A percentile compares a stretch with the other conserved stretches of the same genome.
phyloP scores from a whole-genome alignment of 2,797 vertebrate genomes.

The Peromyscus melanophrys region DNA sequence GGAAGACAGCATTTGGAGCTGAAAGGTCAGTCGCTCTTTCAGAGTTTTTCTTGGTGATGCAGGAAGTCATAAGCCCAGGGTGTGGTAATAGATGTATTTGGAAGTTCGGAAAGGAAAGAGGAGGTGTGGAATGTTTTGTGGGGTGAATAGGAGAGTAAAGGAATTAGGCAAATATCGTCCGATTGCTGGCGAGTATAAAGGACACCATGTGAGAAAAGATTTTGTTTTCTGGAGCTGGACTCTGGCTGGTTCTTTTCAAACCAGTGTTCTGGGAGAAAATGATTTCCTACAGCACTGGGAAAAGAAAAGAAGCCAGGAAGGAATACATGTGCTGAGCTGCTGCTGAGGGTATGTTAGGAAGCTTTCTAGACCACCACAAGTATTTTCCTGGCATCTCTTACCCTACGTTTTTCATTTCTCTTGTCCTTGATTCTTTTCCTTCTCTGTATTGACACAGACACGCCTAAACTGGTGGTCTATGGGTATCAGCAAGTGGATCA shows the following conservation, averaged over 20 bases:
- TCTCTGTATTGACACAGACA: not conserved
- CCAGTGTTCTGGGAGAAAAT: not conserved
- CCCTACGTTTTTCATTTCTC: not conserved
- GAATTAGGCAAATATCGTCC: not conserved
- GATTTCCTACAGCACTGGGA: not conserved
- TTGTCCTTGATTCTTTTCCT: not conserved
- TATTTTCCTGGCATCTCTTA: constrained; percentile 32
- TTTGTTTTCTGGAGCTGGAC: not conserved
- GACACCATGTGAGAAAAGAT: not conserved
- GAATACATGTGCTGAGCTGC: not conserved
- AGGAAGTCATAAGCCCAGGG: not conserved
- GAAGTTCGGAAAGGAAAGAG: not conserved
- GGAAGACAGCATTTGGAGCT: not conserved
- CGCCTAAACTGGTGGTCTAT: not conserved
- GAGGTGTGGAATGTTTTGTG: not conserved
- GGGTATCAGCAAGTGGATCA: not conserved
- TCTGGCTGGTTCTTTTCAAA: not conserved
- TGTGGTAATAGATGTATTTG: not conserved
- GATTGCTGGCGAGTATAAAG: not conserved
- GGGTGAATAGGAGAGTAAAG: not conserved
- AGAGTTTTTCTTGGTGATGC: not conserved
- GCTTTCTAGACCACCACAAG: constrained; percentile 12
- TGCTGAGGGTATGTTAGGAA: not conserved
- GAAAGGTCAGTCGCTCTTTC: not conserved
- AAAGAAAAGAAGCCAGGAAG: not conserved